Base-by-base conservation (phyloP, 2,888 invertebrate species). In the Creontiades dilutus region DNA sequence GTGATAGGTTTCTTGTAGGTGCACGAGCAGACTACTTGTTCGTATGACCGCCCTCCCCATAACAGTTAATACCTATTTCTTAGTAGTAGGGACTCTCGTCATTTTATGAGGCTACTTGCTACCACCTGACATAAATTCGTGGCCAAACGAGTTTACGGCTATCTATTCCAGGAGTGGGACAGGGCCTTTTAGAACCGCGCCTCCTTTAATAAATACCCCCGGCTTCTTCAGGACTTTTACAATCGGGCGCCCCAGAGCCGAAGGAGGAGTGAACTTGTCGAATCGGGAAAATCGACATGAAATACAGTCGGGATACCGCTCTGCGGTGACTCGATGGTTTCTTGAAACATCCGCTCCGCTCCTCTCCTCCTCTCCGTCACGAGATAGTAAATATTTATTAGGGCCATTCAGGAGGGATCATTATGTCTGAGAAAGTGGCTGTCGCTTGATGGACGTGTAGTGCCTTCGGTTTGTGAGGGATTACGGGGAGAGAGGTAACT, bases 81-180 rank as follows among this genome's bases (percentile, higher is more conserved):
- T 61, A 61, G 61, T 61, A 61, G 61, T 61, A 61, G 19, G 61
- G 61, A 23, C 19, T 19, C 61, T 23, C 19, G 61, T 61, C 19
- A 61, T 61, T 61, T 61, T 61, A 61, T 23, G 61, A 61, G 61
- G n/a, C 61, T 61, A 61, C 61, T 61, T 61, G 61, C 61, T 61
- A 61, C 61, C 61, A 61, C 61, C 61, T 61, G 61, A 61, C 61
- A 61, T 61, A 61, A 61, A 61, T 61, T 61, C 61, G 61, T 61
- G 19, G 61, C 61, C 19, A 61, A 61, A 61, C 19, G 19, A 61
- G 61, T 61, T 61, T 61, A 61, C n/a, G 9, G 61, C 61, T 61
- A 61, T 61, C 61, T 61, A 61, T 61, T 61, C 11, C 61, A 19
- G 19, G 61, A 61, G 61, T 61, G 61, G 61, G 61, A 61, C 61